A percentile compares a stretch with the other conserved stretches of the same genome.
Conservation (phyloP, 1,140 invertebrate species). For the Drosophila cardini region DNA sequence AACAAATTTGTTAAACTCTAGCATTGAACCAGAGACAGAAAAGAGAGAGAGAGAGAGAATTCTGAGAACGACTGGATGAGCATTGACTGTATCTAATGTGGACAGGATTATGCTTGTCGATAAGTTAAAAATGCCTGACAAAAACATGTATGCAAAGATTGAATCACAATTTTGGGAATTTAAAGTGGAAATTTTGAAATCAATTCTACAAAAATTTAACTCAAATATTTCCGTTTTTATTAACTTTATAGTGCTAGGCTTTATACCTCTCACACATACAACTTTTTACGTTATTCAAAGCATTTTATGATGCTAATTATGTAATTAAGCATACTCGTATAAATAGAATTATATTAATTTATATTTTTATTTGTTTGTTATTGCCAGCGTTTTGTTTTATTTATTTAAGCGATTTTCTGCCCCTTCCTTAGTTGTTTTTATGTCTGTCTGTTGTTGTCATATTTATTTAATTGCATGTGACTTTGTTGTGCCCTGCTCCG, state of each 20-base stretch:
- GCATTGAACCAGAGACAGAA: background rate
- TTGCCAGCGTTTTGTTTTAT: conserved; percentile 16
- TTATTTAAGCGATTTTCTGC: conserved; percentile 22
- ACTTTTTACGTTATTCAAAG: conserved; percentile 4
- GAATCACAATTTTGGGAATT: background rate
- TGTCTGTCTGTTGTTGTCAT: conserved; percentile 22
- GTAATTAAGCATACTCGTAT: conserved; percentile 60
- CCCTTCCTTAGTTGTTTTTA: conserved; percentile 37
- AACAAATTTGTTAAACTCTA: conserved; percentile 27
- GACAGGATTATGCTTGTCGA: conserved; percentile 1
- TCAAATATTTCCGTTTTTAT: too few species aligned
- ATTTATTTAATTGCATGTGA: conserved; percentile 61
- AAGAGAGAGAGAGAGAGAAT: background rate
- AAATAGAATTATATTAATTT: background rate
- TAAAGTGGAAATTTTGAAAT: background rate
- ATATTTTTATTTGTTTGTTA: conserved; percentile 9
- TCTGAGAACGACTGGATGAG: conserved; percentile 1
- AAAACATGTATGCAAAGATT: background rate
- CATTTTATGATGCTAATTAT: conserved; percentile 69
- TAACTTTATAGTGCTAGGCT: background rate
- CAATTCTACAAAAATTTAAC: too few species aligned
- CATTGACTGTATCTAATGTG: conserved; percentile 1
- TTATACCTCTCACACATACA: background rate
- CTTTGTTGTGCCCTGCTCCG: conserved; percentile 38
- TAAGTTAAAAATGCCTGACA: background rate